phyloP scores from a whole-genome alignment of 2,113 vertebrate species.

The Gavia stellata region DNA sequence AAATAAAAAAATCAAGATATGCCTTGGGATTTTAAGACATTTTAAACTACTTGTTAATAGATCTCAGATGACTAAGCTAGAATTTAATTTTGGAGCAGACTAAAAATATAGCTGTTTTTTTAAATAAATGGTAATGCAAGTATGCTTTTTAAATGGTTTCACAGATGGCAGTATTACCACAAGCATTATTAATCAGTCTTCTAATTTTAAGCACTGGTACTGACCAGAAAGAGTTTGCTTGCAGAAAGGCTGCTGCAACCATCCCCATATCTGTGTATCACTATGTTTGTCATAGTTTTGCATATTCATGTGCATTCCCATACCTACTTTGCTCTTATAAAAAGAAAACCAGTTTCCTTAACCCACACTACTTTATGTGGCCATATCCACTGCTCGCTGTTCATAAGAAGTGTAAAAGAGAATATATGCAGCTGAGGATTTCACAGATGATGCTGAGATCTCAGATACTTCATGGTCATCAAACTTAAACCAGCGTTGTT shows the following conservation, averaged over 20 bases:
- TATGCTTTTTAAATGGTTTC: slow-evolving; percentile 36
- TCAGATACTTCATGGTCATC: slow-evolving; percentile 96
- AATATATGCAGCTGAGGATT: slow-evolving; percentile 95
- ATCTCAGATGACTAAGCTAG: slow-evolving; percentile 61
- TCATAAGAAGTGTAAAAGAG: slow-evolving; percentile 93
- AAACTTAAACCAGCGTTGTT: slow-evolving; percentile 96
- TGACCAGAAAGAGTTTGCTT: slow-evolving; percentile 23
- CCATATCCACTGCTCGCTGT: slow-evolving; percentile 57
- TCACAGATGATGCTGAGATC: slow-evolving; percentile 87
- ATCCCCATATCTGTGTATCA: not conserved
- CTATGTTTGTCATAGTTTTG: not conserved
- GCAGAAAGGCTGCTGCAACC: slow-evolving; percentile 32
- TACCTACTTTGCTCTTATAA: slow-evolving; percentile 1
- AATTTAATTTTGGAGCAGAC: slow-evolving; percentile 69
- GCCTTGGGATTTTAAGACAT: slow-evolving; percentile 56
- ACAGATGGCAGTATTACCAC: slow-evolving; percentile 50
- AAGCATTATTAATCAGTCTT: slow-evolving; percentile 33
- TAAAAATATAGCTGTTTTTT: slow-evolving; percentile 65
- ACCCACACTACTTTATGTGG: slow-evolving; percentile 24
- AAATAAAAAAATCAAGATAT: slow-evolving; percentile 55
- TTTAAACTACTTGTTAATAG: slow-evolving; percentile 62
- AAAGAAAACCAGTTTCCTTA: not conserved
- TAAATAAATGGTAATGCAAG: slow-evolving; percentile 60
- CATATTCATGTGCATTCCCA: not conserved
- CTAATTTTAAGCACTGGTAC: slow-evolving; percentile 28